phyloP scores from a whole-genome alignment of 2,797 vertebrate species.

The Rhabdophis nuchalis region DNA sequence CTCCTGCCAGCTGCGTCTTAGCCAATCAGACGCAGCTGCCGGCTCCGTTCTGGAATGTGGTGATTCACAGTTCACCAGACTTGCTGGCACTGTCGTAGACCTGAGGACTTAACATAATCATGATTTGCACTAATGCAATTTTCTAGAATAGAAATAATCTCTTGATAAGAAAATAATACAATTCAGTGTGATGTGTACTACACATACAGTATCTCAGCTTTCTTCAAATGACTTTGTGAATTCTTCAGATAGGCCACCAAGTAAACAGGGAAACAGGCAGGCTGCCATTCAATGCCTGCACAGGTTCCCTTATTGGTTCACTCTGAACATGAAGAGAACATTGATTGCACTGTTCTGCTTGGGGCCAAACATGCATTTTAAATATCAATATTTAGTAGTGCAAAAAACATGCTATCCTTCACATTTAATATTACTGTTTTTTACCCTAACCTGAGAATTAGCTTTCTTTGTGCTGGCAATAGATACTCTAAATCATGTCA shows the following conservation, averaged over 20 bases:
- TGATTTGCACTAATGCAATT: neutral
- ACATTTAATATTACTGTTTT: neutral
- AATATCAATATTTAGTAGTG: neutral
- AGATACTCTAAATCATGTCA: too few relatives aligned
- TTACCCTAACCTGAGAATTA: neutral
- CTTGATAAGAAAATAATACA: neutral
- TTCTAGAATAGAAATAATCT: neutral
- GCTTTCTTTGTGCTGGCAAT: neutral
- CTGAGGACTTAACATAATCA: too few relatives aligned
- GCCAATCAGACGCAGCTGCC: too few relatives aligned
- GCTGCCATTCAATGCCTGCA: neutral
- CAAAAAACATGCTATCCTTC: neutral
- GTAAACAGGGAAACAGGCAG: neutral
- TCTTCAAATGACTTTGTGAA: neutral
- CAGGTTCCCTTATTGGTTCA: neutral
- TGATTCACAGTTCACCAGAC: too few relatives aligned
- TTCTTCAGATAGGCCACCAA: neutral
- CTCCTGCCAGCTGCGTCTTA: too few relatives aligned
- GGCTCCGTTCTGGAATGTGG: too few relatives aligned
- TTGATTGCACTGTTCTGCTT: neutral
- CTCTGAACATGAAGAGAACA: neutral
- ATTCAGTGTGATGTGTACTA: neutral
- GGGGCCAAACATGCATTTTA: neutral
- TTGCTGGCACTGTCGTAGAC: too few relatives aligned
- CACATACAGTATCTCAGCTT: neutral